A percentile compares a stretch with the other conserved stretches of the same genome.
These are phyloP conservation scores for Pseudomyrmex cubaensis DNA, from an alignment of 1,140 invertebrate genomes.

Conservation along the genomic window DNA sequence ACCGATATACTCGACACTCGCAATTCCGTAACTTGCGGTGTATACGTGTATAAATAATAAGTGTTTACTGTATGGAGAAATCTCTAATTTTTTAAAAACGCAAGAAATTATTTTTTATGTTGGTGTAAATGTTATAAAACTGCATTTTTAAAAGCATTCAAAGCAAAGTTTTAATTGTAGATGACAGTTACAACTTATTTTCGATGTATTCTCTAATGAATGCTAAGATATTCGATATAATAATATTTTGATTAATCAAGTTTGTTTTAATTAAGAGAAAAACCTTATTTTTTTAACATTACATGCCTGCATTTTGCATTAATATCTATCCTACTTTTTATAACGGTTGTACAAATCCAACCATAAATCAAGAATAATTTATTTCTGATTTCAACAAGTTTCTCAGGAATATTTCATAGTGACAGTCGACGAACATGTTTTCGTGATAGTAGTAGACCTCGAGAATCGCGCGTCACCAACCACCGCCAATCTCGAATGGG, in stretches of 20 bases:
- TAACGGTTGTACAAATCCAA: neutral
- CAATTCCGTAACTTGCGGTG: neutral
- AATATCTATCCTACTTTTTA: neutral
- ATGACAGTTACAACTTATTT: no score
- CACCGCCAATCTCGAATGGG: neutral
- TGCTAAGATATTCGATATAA: neutral
- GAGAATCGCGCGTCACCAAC: conserved; percentile 23
- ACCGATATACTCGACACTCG: neutral
- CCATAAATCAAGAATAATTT: conserved; percentile 29
- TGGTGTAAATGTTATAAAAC: neutral
- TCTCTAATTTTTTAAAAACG: no score
- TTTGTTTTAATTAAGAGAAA: neutral
- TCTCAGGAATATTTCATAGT: conserved; percentile 5
- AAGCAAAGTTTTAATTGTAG: neutral
- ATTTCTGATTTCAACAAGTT: conserved; percentile 17
- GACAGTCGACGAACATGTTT: conserved; percentile 1
- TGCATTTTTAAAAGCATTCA: neutral
- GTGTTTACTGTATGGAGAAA: neutral
- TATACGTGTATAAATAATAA: neutral
- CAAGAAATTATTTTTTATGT: neutral
- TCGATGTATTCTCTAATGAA: no score
- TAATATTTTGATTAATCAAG: conserved; percentile 2
- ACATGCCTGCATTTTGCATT: no score
- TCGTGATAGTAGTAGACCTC: neutral
- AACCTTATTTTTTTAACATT: neutral